Base-by-base conservation (phyloP, 2,888 invertebrate species). In the Stenoptilia bipunctidactyla region DNA sequence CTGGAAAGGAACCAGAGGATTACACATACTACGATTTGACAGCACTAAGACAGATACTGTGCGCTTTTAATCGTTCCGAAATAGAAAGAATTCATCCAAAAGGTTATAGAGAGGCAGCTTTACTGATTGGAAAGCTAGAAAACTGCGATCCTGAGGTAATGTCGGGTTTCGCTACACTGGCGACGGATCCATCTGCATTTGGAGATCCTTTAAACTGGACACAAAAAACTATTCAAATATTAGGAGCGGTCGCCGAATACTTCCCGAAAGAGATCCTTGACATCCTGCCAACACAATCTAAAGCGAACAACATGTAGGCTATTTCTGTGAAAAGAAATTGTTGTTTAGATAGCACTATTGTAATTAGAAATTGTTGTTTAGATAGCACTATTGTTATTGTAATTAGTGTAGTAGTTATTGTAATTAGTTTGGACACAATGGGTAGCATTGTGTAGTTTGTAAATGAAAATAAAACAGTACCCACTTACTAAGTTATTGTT, bases 21-120 rank as follows among this genome's bases (percentile, higher is more conserved):
- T 86, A 85, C 48, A 86, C 87, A 0, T 79, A 71, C 47, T 87
- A 85, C 42, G 88, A 88, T 58, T 61, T 88, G 38, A 63, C 56
- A 30, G 80, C 85, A 1, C 54, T 88, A 39, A 66, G 79, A 25
- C 85, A 87, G 52, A 85, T 88, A 44, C 49, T 88, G 1, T 88
- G 88, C 49, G 76, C 76, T n/a, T 86, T 86, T 40, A 86, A 87
- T 48, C 59, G 57, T 15, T 75, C 75, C 14, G 83, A 86, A 45
- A 85, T 88, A 36, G 65, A 64, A 20, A 61, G 69, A 39, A 87
- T 88, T 40, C 86, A 85, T 48, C 76, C 87, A 1, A 64, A 75
- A 35, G 83, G 85, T 1, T 88, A 86, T 44, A 84, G 67, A 50
- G 80, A 79, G 50, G 75, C 86, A 8, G 83, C 84, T 0, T 40